A percentile compares a stretch with the other conserved stretches of the same genome.
Evolutionary conservation across 35 echinoderm and acorn worm species (phyloP).

Genomic region (Stichopus chloronotus): DNA sequence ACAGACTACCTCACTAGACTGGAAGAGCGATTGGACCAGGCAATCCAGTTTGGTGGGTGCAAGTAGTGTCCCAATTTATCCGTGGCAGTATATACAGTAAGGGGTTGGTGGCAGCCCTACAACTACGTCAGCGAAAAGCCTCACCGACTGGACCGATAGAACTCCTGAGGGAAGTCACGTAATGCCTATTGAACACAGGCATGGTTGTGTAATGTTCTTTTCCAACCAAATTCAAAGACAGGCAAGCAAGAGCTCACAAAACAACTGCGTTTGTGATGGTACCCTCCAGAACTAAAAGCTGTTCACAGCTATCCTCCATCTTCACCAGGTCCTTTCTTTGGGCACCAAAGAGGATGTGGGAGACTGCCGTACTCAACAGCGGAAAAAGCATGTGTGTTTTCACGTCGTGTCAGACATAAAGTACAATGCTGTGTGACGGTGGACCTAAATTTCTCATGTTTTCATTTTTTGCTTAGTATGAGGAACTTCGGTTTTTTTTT

Average conservation of each 20-base stretch:
- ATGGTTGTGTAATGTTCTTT: background rate
- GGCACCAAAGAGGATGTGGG: background rate
- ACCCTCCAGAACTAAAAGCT: background rate
- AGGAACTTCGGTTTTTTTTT: background rate
- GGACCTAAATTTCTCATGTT: background rate
- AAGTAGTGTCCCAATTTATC: background rate
- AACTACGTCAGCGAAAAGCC: conserved; percentile 29
- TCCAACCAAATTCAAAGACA: background rate
- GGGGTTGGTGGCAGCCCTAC: conserved; percentile 23
- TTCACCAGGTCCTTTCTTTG: background rate
- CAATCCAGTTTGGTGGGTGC: conserved; percentile 34
- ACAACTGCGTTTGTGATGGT: background rate
- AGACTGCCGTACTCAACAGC: background rate
- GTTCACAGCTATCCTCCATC: background rate
- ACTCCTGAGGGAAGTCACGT: conserved; percentile 38
- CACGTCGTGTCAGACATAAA: too few relatives aligned
- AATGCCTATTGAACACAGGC: background rate
- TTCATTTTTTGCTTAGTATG: background rate
- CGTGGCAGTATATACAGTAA: conserved; percentile 62
- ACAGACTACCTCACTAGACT: conserved; percentile 30
- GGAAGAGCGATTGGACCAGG: conserved; percentile 17
- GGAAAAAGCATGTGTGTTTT: background rate
- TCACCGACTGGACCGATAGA: conserved; percentile 36
- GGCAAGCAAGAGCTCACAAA: background rate
- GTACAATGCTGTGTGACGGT: too few relatives aligned